phyloP scores from a whole-genome alignment of 2,888 invertebrate genomes.

The Heptascelio sp. region DNA sequence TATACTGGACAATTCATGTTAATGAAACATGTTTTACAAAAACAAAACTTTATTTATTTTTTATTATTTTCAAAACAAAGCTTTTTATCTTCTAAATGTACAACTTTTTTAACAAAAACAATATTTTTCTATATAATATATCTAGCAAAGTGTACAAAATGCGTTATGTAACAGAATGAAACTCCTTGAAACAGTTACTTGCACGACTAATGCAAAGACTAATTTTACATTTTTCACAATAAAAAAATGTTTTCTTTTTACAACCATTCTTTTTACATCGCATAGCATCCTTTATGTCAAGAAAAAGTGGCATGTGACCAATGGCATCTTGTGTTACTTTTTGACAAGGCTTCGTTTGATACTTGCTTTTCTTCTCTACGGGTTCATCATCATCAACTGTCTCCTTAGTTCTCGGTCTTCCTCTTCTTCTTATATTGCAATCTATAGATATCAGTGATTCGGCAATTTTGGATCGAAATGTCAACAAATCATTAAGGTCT shows the following conservation, averaged over 20 bases:
- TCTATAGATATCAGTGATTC: slow-evolving; percentile 6
- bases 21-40: background rate
- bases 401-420: background rate
- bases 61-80: background rate
- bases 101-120: background rate
- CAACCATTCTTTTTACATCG: slow-evolving; percentile 4
- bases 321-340: slow-evolving; percentile 4
- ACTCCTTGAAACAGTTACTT: slow-evolving; percentile 15
- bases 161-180: slow-evolving; percentile 8
- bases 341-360: slow-evolving; percentile 1
- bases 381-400: background rate
- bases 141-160: slow-evolving; percentile 8
- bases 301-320: slow-evolving; percentile 8
- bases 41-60: background rate
- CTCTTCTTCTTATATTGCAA: slow-evolving; percentile 14
- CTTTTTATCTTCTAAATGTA: background rate
- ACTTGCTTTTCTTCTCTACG: slow-evolving; percentile 4
- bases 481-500: slow-evolving; percentile 17
- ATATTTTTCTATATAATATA: background rate
- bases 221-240: slow-evolving; percentile 15
- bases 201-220: slow-evolving; percentile 11
- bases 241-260: slow-evolving; percentile 11
- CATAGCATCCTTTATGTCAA: background rate
- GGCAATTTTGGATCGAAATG: slow-evolving; percentile 7
- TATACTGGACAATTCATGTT: background rate